These are phyloP conservation scores for Lasioglossum malachurum DNA, from an alignment of 2,888 invertebrate species.

Conservation along the genomic window DNA sequence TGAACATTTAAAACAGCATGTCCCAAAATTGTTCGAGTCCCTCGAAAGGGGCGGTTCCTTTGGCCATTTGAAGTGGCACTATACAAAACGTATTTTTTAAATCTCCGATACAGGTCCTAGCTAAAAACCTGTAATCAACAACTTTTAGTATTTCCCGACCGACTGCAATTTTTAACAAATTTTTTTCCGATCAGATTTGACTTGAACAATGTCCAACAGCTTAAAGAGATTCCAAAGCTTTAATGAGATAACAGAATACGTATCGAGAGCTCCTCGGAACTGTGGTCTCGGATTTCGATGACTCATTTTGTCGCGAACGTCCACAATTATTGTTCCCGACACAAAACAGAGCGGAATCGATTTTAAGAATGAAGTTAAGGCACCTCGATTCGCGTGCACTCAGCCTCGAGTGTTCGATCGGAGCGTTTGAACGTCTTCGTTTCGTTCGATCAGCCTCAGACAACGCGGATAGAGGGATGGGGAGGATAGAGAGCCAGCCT, in stretches of 20 bases:
- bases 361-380: neutral
- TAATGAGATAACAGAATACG: neutral
- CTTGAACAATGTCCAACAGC: neutral
- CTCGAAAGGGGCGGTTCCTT: too few relatives aligned
- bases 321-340: neutral
- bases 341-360: neutral
- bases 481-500: neutral
- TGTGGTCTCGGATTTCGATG: neutral
- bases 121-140: too few relatives aligned
- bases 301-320: neutral
- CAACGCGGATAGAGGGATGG: neutral
- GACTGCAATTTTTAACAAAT: too few relatives aligned
- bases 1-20: too few relatives aligned
- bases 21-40: too few relatives aligned
- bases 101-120: too few relatives aligned
- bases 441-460: slow-evolving; percentile 10
- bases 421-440: slow-evolving; percentile 10
- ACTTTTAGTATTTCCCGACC: too few relatives aligned
- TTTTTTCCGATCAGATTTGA: neutral
- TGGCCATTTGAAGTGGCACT: too few relatives aligned
- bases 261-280: neutral
- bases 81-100: too few relatives aligned
- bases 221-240: neutral
- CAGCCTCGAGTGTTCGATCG: slow-evolving; percentile 11
- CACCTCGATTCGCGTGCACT: slow-evolving; percentile 14